Percentiles rank a stretch among this genome's conserved stretches.
Evolutionary conservation across 2,797 vertebrate genomes (phyloP).

Genomic region (Acestrorhynchus altus): DNA sequence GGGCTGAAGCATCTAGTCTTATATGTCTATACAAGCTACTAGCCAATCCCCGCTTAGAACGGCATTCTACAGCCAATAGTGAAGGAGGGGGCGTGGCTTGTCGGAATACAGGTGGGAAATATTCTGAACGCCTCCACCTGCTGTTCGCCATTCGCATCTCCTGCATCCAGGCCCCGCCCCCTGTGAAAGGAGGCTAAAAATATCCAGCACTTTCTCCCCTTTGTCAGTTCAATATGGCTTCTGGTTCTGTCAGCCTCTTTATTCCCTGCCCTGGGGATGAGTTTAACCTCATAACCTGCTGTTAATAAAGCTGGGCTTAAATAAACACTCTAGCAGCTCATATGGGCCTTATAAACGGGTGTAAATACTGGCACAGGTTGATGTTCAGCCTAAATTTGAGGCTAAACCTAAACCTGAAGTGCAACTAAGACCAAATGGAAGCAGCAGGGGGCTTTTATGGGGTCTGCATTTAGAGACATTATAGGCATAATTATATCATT

Average conservation of each 20-base stretch:
- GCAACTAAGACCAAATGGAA: neutral
- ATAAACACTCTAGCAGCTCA: neutral
- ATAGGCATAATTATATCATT: neutral
- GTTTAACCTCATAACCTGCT: neutral
- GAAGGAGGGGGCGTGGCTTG: neutral
- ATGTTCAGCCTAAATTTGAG: neutral
- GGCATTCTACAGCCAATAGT: neutral
- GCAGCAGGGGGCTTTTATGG: no score
- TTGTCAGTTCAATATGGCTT: constrained; percentile 22
- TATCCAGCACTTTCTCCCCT: constrained; percentile 28
- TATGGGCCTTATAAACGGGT: neutral
- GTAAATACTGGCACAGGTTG: neutral
- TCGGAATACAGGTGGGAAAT: neutral
- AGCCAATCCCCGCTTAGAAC: neutral
- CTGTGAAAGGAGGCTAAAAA: constrained; percentile 49
- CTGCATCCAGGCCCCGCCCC: constrained; percentile 55
- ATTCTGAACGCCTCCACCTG: constrained; percentile 47
- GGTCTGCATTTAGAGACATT: no score
- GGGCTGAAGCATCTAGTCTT: no score
- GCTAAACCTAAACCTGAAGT: no score
- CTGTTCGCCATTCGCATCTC: constrained; percentile 52
- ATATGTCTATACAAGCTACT: no score
- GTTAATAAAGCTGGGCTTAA: neutral
- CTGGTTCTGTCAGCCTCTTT: neutral
- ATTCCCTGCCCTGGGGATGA: neutral